These are phyloP conservation scores for Unio pictorum DNA, from an alignment of 2,888 invertebrate species.

Conservation along the genomic window DNA sequence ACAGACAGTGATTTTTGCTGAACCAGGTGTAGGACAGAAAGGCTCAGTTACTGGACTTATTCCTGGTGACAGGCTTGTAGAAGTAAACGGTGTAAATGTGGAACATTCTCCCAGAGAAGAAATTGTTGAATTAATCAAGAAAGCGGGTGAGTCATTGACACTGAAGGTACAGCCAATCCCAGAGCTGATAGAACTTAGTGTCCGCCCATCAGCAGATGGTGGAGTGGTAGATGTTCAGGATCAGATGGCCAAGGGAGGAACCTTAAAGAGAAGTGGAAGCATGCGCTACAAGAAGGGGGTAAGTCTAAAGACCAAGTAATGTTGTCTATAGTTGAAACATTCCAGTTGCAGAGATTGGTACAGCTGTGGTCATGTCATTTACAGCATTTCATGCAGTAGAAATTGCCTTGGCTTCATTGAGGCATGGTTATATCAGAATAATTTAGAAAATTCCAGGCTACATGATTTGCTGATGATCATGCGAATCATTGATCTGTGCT, in stretches of 20 bases:
- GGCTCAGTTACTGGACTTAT: conserved; percentile 85
- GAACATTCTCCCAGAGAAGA: conserved; percentile 90
- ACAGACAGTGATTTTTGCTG: conserved; percentile 89
- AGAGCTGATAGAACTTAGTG: conserved; percentile 90
- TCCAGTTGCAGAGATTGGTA: neutral
- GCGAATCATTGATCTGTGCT: too few relatives aligned
- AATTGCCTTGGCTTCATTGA: too few relatives aligned
- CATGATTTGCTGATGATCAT: too few relatives aligned
- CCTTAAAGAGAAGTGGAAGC: conserved; percentile 84
- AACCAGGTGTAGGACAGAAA: conserved; percentile 83
- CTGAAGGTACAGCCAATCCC: conserved; percentile 95
- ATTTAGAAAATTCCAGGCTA: too few relatives aligned
- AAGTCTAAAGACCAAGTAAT: conserved; percentile 21
- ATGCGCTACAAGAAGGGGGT: conserved; percentile 64
- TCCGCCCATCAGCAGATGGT: conserved; percentile 82
- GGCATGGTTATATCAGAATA: too few relatives aligned
- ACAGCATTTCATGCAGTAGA: too few relatives aligned
- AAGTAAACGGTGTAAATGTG: conserved; percentile 90
- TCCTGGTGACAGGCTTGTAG: conserved; percentile 94
- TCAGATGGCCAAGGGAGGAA: conserved; percentile 82
- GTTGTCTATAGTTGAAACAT: conserved; percentile 2
- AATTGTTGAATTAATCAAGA: conserved; percentile 88
- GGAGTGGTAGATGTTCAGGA: conserved; percentile 79
- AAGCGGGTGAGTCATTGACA: conserved; percentile 73
- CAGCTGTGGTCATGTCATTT: too few relatives aligned